Conservation (phyloP, 2,888 invertebrate genomes). For the Xestia xanthographa region DNA sequence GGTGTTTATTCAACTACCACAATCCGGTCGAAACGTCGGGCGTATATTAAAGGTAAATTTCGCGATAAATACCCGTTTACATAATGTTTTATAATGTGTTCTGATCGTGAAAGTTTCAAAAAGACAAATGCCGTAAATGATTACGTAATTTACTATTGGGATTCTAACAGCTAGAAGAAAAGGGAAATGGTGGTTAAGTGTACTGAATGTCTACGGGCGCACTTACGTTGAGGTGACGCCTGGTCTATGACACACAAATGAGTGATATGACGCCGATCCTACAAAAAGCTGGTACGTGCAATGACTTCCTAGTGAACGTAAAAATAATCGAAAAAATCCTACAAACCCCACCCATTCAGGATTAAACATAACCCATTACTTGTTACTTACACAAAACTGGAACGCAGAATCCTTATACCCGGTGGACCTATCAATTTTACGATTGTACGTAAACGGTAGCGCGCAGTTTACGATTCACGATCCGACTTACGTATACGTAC, state of each 20-base stretch:
- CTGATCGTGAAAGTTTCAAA: too few species aligned
- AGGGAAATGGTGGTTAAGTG: background rate
- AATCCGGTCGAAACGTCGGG: too few species aligned
- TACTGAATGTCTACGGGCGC: background rate
- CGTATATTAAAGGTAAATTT: too few species aligned
- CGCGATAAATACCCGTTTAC: too few species aligned
- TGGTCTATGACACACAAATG: background rate
- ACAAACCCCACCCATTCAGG: slow-evolving; percentile 12
- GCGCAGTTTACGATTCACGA: slow-evolving; percentile 61
- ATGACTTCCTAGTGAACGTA: background rate
- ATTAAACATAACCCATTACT: slow-evolving; percentile 54
- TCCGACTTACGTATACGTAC: slow-evolving; percentile 44
- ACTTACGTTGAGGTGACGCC: background rate
- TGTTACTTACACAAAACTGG: slow-evolving; percentile 48
- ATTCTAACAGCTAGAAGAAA: background rate
- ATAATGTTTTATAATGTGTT: too few species aligned
- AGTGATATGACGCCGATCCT: background rate
- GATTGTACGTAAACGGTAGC: slow-evolving; percentile 61
- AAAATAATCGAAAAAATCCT: background rate
- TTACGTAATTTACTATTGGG: background rate
- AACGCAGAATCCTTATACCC: slow-evolving; percentile 54
- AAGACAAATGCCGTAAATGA: too few species aligned
- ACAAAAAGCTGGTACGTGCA: background rate
- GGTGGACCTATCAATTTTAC: slow-evolving; percentile 66
- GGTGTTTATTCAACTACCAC: too few species aligned